Evolutionary conservation across 2,797 vertebrate species (phyloP), one percentile per base, ranked within the genome.

Genomic region (Rousettus madagascariensis): DNA sequence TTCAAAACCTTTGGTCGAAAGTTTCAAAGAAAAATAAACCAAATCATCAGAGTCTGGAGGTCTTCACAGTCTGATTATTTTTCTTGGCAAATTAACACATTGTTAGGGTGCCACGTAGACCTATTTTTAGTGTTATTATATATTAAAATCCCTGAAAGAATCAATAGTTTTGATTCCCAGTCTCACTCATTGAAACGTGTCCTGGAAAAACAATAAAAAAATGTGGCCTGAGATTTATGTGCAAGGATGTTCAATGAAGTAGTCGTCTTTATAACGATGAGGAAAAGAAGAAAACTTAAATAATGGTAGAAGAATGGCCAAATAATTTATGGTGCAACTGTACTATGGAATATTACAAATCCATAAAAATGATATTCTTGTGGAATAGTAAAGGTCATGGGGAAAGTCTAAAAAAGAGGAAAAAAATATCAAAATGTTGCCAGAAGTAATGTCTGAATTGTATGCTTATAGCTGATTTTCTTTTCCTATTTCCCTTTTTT

Each of bases 321-420:
- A 15, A 59, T 49, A 43, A 72, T 30, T 41, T n/a, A 78, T 8
- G 28, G 5, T 6, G 33, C 1, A n/a, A 33, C 2, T 8, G 13
- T 43, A 49, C 57, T 16, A 26, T 0, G 12, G 79, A 82, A 7
- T 49, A 15, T 79, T 87, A 38, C 41, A 16, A 89, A 68, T 36
- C 49, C 71, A 53, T 90, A 65, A 87, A 53, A 83, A 95, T 74
- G 13, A 61, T 33, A 69, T 82, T 96, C n/a, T 83, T 28, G 30
- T 6, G 1, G 38, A 77, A 74, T 59, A 71, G 30, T 85, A 33
- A 69, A 71, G 36, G 59, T 46, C 59, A 9, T 6, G 6, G 20
- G 51, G 43, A 69, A 89, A 66, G 19, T 49, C 43, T 72, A 41
- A 71, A 61, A 51, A 55, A 80, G 83, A 80, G 83, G 7, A 26